Evolutionary conservation across 2,888 invertebrate genomes (phyloP), one percentile per base, ranked within the genome.

Genomic region (Plebejus anna): DNA sequence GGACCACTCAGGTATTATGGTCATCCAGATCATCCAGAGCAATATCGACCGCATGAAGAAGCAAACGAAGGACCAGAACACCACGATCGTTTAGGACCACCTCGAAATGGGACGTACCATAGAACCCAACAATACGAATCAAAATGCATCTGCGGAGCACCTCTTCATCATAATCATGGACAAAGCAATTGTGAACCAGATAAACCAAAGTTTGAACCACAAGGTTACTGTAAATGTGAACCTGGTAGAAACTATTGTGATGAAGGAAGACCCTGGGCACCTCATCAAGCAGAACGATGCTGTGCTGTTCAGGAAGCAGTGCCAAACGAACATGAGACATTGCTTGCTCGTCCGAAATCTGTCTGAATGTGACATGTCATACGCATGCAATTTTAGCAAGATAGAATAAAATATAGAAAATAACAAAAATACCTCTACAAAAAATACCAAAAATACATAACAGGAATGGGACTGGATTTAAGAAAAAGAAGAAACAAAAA

Each of bases 341-440:
- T 78, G 13, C n/a, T 78, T 51, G 75, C 76, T 70, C 76, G 77
- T 22, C 78, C 78, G 0, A 72, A 78, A 1, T 79, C 79, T 16
- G 76, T 78, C 4, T 79, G n/a, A 4, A 61, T 4, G 6, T 1
- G 7, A 9, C 47, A 47, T 11, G 9, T 47, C 9, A 9, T 7
- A 9, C 2, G 9, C 42, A 42, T 7, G 7, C 42, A 42, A 42
- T 42, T 42, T 42, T 38, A 55, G 22, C 22, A 22, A 22, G 22
- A 22, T 22, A 32, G 32, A 32, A 32, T 1, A 32, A 32, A 32
- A 22, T 22, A 22, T 32, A 32, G 32, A 32, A 32, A 32, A 2
- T 32, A 32, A 22, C 22, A 22, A 22, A 22, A 22, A 22, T 22
- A 22, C 22, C 22, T 22, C 22, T 22, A 22, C 22, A 22, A 22